These are phyloP conservation scores for Euura saliciscinereae DNA, from an alignment of 1,140 invertebrate genomes.

Conservation along the genomic window DNA sequence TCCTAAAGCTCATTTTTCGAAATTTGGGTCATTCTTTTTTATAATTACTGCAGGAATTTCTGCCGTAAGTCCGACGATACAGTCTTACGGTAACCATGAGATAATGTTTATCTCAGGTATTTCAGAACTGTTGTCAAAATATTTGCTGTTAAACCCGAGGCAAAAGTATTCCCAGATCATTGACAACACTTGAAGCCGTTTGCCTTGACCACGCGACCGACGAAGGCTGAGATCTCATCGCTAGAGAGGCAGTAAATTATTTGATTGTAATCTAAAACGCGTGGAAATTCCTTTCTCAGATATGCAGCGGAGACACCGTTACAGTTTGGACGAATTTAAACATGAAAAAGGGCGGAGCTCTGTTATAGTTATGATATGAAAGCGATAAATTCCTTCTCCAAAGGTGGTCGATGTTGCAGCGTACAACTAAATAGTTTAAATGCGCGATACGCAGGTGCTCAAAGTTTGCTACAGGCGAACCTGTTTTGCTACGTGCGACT, in stretches of 20 bases:
- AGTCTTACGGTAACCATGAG: too few species aligned
- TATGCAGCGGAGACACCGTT: background rate
- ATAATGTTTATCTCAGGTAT: background rate
- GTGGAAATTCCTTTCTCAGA: background rate
- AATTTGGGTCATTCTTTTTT: background rate
- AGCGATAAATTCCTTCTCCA: background rate
- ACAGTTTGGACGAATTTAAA: too few species aligned
- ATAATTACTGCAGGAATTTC: background rate
- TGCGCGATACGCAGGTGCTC: background rate
- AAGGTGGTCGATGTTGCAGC: background rate
- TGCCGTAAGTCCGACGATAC: background rate
- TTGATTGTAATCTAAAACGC: background rate
- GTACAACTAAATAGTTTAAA: background rate
- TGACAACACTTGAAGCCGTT: constrained; percentile 19
- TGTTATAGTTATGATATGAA: background rate
- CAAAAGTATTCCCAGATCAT: background rate
- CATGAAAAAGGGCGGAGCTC: too few species aligned
- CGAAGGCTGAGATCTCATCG: constrained; percentile 26
- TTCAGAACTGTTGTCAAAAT: background rate
- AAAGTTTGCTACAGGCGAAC: background rate
- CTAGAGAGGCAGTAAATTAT: background rate
- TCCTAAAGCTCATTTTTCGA: background rate
- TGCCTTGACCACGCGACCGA: constrained; percentile 34
- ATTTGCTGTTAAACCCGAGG: background rate
- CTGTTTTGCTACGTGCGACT: constrained; percentile 2